These are phyloP conservation scores for Athripsodes cinereus DNA, from an alignment of 2,888 invertebrate species.

Conservation along the genomic window DNA sequence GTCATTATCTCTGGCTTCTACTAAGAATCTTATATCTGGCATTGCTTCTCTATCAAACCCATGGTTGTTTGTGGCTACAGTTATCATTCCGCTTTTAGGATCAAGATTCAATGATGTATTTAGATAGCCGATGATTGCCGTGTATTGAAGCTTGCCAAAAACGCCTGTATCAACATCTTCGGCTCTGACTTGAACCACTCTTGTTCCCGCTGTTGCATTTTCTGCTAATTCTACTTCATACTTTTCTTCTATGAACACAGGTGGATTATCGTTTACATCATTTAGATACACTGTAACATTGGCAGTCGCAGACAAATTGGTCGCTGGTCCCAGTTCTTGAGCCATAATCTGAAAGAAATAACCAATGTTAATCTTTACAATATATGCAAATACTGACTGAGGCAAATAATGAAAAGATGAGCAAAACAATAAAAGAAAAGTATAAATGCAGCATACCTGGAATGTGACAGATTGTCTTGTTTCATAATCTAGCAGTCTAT, in stretches of 20 bases:
- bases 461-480: conserved; percentile 66
- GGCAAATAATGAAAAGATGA: too few species aligned
- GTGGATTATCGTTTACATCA: conserved; percentile 85
- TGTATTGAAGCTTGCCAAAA: conserved; percentile 73
- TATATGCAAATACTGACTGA: not conserved
- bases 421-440: too few species aligned
- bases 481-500: conserved; percentile 80
- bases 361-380: too few species aligned
- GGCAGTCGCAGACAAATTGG: conserved; percentile 66
- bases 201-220: conserved; percentile 68
- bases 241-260: conserved; percentile 64
- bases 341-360: conserved; percentile 69
- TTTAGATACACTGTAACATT: conserved; percentile 74
- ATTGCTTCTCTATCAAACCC: conserved; percentile 79
- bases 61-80: conserved; percentile 67
- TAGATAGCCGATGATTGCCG: conserved; percentile 67
- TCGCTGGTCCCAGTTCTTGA: conserved; percentile 71
- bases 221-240: conserved; percentile 77
- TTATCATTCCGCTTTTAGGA: conserved; percentile 71
- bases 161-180: conserved; percentile 74
- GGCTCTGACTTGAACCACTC: conserved; percentile 71
- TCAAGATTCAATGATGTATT: conserved; percentile 76
- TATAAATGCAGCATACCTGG: conserved; percentile 48
- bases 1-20: conserved; percentile 84
- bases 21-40: conserved; percentile 69